Percentiles rank a stretch among this genome's conserved stretches.
These are phyloP conservation scores for Gerris lacustris DNA, from an alignment of 2,888 invertebrate species.

Conservation along the genomic window DNA sequence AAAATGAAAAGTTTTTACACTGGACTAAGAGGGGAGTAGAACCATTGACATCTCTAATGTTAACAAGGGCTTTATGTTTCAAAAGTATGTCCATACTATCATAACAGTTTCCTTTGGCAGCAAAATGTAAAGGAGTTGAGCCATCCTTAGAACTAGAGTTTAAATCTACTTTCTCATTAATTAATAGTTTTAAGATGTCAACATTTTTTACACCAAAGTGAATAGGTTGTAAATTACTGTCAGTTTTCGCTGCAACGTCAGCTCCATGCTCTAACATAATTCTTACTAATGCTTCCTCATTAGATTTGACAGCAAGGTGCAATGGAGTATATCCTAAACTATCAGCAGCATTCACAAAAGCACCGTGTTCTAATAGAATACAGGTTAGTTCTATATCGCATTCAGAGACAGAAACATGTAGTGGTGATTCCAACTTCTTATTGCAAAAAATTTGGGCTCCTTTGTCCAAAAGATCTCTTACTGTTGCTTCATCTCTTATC, in stretches of 20 bases:
- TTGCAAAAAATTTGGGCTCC: not conserved
- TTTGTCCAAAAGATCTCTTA: not conserved
- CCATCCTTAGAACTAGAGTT: not conserved
- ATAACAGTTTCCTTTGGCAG: not conserved
- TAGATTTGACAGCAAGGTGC: not conserved
- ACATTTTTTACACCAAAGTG: not conserved
- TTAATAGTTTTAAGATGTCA: not conserved
- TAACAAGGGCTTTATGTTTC: not conserved
- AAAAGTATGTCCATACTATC: not conserved
- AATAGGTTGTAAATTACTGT: not conserved
- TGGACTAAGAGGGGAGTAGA: not conserved
- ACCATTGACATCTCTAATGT: not conserved
- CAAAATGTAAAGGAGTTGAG: not conserved
- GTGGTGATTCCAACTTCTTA: not conserved
- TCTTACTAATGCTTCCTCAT: not conserved
- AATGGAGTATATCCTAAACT: not conserved
- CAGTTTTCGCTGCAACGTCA: not conserved
- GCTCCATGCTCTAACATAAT: not conserved
- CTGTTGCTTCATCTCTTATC: not conserved
- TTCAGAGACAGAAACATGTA: not conserved
- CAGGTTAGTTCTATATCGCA: not conserved
- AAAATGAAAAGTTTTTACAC: not conserved
- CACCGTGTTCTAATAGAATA: not conserved
- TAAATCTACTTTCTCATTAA: not conserved
- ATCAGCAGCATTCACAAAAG: not conserved